Evolutionary conservation across 2,888 invertebrate genomes (phyloP), one percentile per base, ranked within the genome.

Genomic region (Griposia aprilina): DNA sequence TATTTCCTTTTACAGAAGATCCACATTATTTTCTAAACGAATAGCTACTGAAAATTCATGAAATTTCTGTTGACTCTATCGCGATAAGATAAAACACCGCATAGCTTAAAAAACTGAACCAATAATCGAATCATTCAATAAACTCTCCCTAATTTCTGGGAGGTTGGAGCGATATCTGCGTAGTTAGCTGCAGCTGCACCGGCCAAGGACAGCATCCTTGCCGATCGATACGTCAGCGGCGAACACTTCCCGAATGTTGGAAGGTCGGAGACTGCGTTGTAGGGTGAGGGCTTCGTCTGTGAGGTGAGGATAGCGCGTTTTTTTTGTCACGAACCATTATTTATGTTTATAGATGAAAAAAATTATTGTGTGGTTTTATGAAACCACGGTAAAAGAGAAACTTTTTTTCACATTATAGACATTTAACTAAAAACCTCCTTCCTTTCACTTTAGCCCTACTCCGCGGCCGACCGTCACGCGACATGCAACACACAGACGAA

Each of bases 151-250:
- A n/a, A 26, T 48, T 66, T 55, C 1, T 76, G 2, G 17, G 30
- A 66, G 7, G 36, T 57, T 66, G 5, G 11, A 36, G 17, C 23
- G 15, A 17, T 41, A 50, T 41, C 11, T 26, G 23, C n/a, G 41
- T 50, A 55, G 48, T 59, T 26, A 36, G 63, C 26, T 71, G 79
- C 70, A 84, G 52, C 70, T 70, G 77, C 73, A 72, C 10, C 41
- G 48, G 59, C 75, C 75, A 69, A 69, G 83, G 59, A 63, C 68
- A 60, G 30, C 26, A 36, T 71, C 69, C 67, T 77, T 59, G 20
- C 30, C 10, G 76, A 76, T 84, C 82, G 70, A 82, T 84, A 82
- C 82, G 73, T 84, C 79, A 82, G 60, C 76, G 66, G 52, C 72
- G 57, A 20, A 41, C n/a, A 17, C 5, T 30, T 15, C 57, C 57